phyloP scores from a whole-genome alignment of 2,113 vertebrate species.

The Cynopterus brachyotis region DNA sequence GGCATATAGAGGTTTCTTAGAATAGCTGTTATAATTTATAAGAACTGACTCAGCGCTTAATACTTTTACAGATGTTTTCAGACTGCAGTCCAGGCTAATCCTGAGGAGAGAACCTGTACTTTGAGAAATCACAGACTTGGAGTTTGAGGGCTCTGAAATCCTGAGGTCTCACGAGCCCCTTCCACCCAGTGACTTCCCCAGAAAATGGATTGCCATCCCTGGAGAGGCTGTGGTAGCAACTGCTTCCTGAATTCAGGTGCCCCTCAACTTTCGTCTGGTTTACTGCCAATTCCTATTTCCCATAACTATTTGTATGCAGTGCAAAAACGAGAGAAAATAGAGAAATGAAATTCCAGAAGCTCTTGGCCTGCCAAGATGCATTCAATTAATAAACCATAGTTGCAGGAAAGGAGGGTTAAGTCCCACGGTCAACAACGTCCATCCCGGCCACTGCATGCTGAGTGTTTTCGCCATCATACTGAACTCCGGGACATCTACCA shows the following conservation, averaged over 20 bases:
- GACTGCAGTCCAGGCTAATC: neutral
- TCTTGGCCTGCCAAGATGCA: neutral
- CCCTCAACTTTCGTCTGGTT: neutral
- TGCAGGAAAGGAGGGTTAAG: neutral
- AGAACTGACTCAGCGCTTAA: neutral
- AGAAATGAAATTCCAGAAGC: neutral
- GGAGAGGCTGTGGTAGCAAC: neutral
- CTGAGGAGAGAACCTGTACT: neutral
- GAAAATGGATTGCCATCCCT: neutral
- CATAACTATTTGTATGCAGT: neutral
- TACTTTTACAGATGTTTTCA: neutral
- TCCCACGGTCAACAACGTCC: accelerated
- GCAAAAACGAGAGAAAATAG: neutral
- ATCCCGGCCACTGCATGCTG: neutral
- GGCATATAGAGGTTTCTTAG: neutral
- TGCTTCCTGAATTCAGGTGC: neutral
- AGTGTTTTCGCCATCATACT: neutral
- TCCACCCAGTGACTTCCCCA: neutral
- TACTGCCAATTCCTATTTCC: neutral
- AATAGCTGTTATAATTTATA: neutral
- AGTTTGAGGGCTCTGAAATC: neutral
- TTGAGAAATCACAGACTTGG: neutral
- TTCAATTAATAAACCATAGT: neutral
- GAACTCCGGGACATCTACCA: neutral
- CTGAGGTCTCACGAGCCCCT: neutral